Evolutionary conservation across 1,140 invertebrate species (phyloP), one percentile per base, ranked within the genome.

Genomic region (Heliconius eleuchia): DNA sequence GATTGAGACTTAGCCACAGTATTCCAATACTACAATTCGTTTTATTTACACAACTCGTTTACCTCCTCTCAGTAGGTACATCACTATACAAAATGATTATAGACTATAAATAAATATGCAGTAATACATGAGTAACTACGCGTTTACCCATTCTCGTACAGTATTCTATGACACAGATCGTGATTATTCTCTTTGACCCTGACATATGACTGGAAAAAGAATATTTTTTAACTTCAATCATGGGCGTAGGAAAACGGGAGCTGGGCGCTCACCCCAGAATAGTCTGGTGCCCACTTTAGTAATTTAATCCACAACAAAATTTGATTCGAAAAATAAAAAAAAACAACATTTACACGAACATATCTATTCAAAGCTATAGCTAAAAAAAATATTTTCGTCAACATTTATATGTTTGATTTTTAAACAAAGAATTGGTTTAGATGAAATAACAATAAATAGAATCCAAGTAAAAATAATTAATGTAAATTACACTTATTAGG

Each of bases 81-180:
- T 72, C 37, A 9, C 34, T 72, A 72, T 16, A 66, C 13, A 66
- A 30, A 66, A 66, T 66, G 60, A 66, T 66, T 66, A 78, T 57
- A 70, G 30, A 52, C 60, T 83, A 83, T 83, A 76, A 81, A 85
- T 85, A 85, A 85, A 81, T 76, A 78, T 85, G 82, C 80, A 78
- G 82, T 83, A 85, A 85, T 81, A 77, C 8, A 80, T 82, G 81
- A 82, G 71, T 75, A 80, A 82, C 77, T 74, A 77, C 73, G 77
- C 23, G 39, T 74, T 74, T 34, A 72, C 66, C 78, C 19, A 76
- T 80, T 78, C 79, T 57, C 70, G 50, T 71, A 42, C 27, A 52
- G 34, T 66, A 52, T 72, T 34, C 52, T 60, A 78, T 80, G 77
- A 78, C 77, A 39, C 27, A 57, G 30, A 3, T 37, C 18, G 71